Evolutionary conservation across 2,888 invertebrate genomes (phyloP).

Genomic region (Tetrapedia diversipes): DNA sequence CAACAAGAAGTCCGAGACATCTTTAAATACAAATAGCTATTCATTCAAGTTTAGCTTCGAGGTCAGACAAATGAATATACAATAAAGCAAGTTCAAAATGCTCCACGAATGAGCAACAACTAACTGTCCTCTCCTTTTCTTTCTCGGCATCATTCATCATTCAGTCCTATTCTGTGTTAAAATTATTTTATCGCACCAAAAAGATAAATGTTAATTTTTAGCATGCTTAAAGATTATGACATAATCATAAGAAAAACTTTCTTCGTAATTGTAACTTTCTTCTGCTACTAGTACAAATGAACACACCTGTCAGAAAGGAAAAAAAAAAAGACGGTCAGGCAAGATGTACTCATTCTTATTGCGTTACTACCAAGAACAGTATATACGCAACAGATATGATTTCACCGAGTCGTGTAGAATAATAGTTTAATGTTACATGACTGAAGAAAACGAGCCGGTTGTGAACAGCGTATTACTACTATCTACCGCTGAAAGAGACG

Average conservation of each 20-base stretch:
- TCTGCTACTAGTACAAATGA: constrained; percentile 7
- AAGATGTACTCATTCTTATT: constrained; percentile 44
- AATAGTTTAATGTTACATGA: constrained; percentile 63
- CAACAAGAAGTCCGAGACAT: constrained; percentile 2
- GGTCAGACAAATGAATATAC: constrained; percentile 45
- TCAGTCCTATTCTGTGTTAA: neutral
- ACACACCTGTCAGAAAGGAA: constrained; percentile 18
- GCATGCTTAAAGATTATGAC: neutral
- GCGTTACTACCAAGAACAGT: constrained; percentile 41
- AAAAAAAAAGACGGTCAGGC: constrained; percentile 19
- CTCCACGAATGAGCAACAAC: constrained; percentile 7
- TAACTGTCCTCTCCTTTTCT: neutral
- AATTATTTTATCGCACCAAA: neutral
- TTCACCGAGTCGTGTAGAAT: constrained; percentile 56
- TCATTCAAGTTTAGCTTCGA: constrained; percentile 46
- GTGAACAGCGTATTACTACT: constrained; percentile 5
- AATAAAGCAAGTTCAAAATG: constrained; percentile 41
- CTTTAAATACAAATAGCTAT: constrained; percentile 47
- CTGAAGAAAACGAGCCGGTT: constrained; percentile 44
- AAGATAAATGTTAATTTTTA: neutral
- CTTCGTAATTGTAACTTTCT: neutral
- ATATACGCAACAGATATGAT: constrained; percentile 46
- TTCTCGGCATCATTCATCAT: neutral
- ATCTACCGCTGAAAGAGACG: neutral
- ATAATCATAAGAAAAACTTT: neutral